A percentile compares a stretch with the other conserved stretches of the same genome.
These are phyloP conservation scores for Bambusicola thoracicus DNA, from an alignment of 2,113 vertebrate genomes.

Conservation along the genomic window DNA sequence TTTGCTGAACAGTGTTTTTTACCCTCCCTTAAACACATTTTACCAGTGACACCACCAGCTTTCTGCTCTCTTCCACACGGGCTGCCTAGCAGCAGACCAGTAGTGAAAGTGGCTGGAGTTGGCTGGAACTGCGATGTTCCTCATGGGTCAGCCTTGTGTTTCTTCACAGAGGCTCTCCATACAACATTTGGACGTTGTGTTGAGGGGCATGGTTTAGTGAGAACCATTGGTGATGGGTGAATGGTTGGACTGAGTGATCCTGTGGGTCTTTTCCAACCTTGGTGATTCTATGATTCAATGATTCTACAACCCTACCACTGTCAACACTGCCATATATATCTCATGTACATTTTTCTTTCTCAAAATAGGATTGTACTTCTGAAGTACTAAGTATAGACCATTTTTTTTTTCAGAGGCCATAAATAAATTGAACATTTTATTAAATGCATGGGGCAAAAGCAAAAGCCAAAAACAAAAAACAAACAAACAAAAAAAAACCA, in stretches of 20 bases:
- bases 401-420: neutral
- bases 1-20: neutral
- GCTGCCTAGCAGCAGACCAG: neutral
- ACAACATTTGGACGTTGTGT: too few relatives aligned
- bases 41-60: neutral
- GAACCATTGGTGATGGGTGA: too few relatives aligned
- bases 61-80: neutral
- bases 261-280: too few relatives aligned
- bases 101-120: neutral
- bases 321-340: neutral
- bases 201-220: too few relatives aligned
- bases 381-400: neutral
- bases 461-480: neutral
- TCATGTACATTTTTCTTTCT: neutral
- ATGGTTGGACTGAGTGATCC: too few relatives aligned
- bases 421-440: neutral
- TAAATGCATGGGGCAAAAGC: neutral
- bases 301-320: neutral
- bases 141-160: neutral
- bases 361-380: neutral
- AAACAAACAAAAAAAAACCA: neutral
- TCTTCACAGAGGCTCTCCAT: neutral
- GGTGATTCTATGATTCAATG: too few relatives aligned
- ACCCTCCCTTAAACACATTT: neutral
- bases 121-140: neutral